phyloP scores from a whole-genome alignment of 2,113 vertebrate species.

The Gymnarchus niloticus region DNA sequence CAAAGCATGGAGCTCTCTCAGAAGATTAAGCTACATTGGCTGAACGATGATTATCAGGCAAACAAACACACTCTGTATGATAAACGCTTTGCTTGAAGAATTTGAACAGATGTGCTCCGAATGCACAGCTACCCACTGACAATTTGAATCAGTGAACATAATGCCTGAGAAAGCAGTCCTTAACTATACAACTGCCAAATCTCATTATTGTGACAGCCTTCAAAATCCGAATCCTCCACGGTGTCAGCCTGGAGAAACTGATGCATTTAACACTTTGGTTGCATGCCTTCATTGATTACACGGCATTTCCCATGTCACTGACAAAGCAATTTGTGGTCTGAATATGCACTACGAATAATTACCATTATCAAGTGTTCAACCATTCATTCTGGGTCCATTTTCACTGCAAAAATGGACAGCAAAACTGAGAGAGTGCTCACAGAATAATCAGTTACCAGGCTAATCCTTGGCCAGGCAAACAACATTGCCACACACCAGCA shows the following conservation, averaged over 20 bases:
- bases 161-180: neutral
- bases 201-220: neutral
- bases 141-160: neutral
- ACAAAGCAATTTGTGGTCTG: neutral
- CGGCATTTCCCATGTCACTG: neutral
- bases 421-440: no score
- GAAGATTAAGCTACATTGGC: neutral
- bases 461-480: no score
- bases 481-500: no score
- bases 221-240: neutral
- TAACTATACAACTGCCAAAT: neutral
- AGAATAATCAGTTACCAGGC: no score
- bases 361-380: no score
- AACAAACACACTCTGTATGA: neutral
- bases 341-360: neutral
- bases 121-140: neutral
- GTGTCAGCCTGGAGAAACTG: neutral
- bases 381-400: no score
- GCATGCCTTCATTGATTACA: neutral
- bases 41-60: neutral
- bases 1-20: neutral
- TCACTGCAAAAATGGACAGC: no score
- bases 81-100: neutral
- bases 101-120: neutral
- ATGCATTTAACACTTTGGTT: neutral